These are phyloP conservation scores for Telenomus remus DNA, from an alignment of 1,140 invertebrate genomes.

Conservation along the genomic window DNA sequence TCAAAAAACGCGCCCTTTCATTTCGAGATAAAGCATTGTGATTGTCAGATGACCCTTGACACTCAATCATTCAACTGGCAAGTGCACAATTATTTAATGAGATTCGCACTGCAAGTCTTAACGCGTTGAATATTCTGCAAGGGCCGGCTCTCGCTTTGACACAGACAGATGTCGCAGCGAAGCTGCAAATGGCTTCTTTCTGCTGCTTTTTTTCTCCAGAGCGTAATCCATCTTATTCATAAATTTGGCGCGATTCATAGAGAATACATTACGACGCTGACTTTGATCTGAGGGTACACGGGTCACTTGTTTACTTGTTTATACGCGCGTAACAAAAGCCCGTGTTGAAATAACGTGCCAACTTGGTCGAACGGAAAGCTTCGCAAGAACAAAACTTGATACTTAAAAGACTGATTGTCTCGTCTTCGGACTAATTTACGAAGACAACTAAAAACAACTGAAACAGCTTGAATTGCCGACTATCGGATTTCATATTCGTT, in stretches of 20 bases:
- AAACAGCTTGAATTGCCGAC: too few relatives aligned
- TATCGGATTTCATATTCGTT: too few relatives aligned
- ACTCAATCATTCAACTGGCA: slow-evolving; percentile 22
- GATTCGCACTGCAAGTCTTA: slow-evolving; percentile 33
- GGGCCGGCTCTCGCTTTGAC: slow-evolving; percentile 40
- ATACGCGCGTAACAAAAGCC: slow-evolving; percentile 27
- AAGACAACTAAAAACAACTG: too few relatives aligned
- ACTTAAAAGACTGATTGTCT: too few relatives aligned
- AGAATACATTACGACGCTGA: slow-evolving; percentile 66
- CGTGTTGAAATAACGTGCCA: slow-evolving; percentile 4
- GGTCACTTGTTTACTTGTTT: slow-evolving; percentile 57
- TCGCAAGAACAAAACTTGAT: too few relatives aligned
- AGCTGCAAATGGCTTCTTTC: slow-evolving; percentile 26
- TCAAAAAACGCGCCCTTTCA: too few relatives aligned
- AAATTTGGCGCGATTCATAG: slow-evolving; percentile 62
- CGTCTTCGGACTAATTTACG: too few relatives aligned
- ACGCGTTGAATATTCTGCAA: slow-evolving; percentile 52
- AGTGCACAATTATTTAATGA: slow-evolving; percentile 35
- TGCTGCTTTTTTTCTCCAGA: neutral
- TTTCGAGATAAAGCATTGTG: too few relatives aligned
- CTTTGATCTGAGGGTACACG: slow-evolving; percentile 66
- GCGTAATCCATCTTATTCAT: slow-evolving; percentile 31
- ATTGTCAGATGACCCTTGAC: neutral
- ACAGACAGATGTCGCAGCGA: slow-evolving; percentile 27
- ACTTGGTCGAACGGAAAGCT: too few relatives aligned